phyloP scores from a whole-genome alignment of 1,140 invertebrate genomes.

The Solenopsis fugax region DNA sequence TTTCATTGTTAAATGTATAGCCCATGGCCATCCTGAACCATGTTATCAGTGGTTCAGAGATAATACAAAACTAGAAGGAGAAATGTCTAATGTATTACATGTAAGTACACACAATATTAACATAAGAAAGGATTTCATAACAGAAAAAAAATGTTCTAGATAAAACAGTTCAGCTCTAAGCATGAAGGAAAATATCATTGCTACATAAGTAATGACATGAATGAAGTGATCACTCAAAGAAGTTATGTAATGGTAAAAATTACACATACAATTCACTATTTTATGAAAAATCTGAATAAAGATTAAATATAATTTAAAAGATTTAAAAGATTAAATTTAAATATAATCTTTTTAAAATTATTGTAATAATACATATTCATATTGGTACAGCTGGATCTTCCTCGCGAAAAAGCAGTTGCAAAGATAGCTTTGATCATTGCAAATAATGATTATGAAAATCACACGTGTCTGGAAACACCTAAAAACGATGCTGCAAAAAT shows the following conservation, averaged over 20 bases:
- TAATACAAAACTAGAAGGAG: slow-evolving; percentile 78
- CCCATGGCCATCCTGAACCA: slow-evolving; percentile 76
- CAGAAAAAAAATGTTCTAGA: slow-evolving; percentile 67
- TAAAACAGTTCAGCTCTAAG: slow-evolving; percentile 74
- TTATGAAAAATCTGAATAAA: slow-evolving; percentile 26
- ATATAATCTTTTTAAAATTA: background rate
- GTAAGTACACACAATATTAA: slow-evolving; percentile 59
- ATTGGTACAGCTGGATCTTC: slow-evolving; percentile 72
- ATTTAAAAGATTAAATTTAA: too few species aligned
- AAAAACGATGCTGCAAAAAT: slow-evolving; percentile 82
- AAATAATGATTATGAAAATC: slow-evolving; percentile 80
- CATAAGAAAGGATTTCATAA: background rate
- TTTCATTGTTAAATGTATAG: slow-evolving; percentile 76
- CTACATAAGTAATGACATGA: slow-evolving; percentile 75
- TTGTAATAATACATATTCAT: slow-evolving; percentile 35
- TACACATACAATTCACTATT: slow-evolving; percentile 22
- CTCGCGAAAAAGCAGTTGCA: slow-evolving; percentile 77
- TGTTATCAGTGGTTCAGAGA: slow-evolving; percentile 81
- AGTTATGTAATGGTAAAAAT: slow-evolving; percentile 76
- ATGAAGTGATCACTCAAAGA: slow-evolving; percentile 75
- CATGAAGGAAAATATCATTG: slow-evolving; percentile 82
- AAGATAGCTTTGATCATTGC: slow-evolving; percentile 84
- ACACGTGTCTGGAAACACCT: slow-evolving; percentile 77
- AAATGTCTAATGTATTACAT: slow-evolving; percentile 74
- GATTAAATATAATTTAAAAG: background rate